Conservation (phyloP, 2,113 vertebrate genomes). For the Polyodon spathula region DNA sequence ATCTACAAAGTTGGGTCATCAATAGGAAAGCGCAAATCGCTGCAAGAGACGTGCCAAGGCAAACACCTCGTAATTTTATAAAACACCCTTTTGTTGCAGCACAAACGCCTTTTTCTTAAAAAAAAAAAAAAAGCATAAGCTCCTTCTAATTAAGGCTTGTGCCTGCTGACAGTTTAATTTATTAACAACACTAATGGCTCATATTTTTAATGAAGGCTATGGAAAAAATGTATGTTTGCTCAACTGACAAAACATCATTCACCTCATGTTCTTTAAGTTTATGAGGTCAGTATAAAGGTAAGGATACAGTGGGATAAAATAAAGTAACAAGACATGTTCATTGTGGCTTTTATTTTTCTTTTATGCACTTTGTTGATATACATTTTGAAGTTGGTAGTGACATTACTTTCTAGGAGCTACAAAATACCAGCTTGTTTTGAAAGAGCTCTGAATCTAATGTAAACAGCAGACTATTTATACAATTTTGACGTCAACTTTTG, state of each 20-base stretch:
- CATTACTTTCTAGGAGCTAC: too few species aligned
- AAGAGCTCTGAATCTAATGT: too few species aligned
- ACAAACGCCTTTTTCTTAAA: slow-evolving; percentile 13
- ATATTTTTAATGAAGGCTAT: slow-evolving; percentile 15
- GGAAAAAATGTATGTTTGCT: slow-evolving; percentile 17
- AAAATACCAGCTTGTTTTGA: too few species aligned
- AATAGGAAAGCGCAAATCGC: slow-evolving; percentile 42
- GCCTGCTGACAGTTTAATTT: slow-evolving; percentile 29
- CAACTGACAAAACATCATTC: slow-evolving; percentile 15
- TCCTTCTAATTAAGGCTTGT: slow-evolving; percentile 18
- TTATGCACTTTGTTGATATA: too few species aligned
- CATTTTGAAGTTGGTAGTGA: too few species aligned
- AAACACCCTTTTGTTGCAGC: slow-evolving; percentile 16
- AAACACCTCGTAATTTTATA: slow-evolving; percentile 34
- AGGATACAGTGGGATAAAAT: neutral
- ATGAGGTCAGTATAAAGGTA: neutral
- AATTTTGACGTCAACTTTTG: too few species aligned
- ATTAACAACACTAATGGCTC: slow-evolving; percentile 24
- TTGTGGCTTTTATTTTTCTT: too few species aligned
- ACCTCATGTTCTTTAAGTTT: slow-evolving; percentile 7
- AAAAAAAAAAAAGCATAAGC: slow-evolving; percentile 16
- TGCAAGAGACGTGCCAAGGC: slow-evolving; percentile 27
- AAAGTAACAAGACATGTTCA: too few species aligned
- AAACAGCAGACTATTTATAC: too few species aligned
- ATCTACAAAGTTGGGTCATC: slow-evolving; percentile 39